Conservation (phyloP, 2,888 invertebrate genomes). For the Calameuta idolon region DNA sequence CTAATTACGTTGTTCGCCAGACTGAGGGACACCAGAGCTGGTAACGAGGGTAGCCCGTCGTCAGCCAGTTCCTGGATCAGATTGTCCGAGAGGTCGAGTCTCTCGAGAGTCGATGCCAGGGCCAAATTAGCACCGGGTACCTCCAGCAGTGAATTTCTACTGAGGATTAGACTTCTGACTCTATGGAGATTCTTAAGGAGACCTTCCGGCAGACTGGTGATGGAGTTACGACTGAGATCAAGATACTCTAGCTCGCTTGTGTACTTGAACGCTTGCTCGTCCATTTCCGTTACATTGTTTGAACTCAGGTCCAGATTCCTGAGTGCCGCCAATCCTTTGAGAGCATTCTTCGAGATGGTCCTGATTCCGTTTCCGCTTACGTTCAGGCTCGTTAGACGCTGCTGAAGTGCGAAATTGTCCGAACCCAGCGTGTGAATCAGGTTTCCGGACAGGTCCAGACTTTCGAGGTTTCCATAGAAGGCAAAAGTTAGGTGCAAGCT, state of each 20-base stretch:
- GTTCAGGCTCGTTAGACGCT: slow-evolving; percentile 79
- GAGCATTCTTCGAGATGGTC: slow-evolving; percentile 79
- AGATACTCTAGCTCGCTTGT: slow-evolving; percentile 80
- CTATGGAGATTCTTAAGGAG: slow-evolving; percentile 78
- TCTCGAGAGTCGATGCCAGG: slow-evolving; percentile 76
- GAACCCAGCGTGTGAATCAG: slow-evolving; percentile 83
- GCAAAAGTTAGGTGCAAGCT: slow-evolving; percentile 82
- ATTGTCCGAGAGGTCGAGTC: slow-evolving; percentile 83
- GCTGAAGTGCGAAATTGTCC: slow-evolving; percentile 84
- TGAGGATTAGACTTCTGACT: slow-evolving; percentile 79
- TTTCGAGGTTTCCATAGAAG: slow-evolving; percentile 83
- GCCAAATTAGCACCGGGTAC: slow-evolving; percentile 79
- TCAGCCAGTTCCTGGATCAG: slow-evolving; percentile 79
- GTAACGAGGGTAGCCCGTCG: slow-evolving; percentile 79
- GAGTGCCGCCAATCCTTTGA: slow-evolving; percentile 79
- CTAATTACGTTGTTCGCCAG: slow-evolving; percentile 83
- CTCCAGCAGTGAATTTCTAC: slow-evolving; percentile 83
- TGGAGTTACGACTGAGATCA: slow-evolving; percentile 81
- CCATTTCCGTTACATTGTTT: slow-evolving; percentile 82
- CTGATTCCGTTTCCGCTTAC: slow-evolving; percentile 82
- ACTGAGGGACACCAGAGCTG: slow-evolving; percentile 78
- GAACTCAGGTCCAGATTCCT: slow-evolving; percentile 79
- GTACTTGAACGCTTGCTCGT: slow-evolving; percentile 82
- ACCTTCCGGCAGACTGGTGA: slow-evolving; percentile 79
- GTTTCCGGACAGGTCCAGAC: slow-evolving; percentile 86